Evolutionary conservation across 2,113 vertebrate genomes (phyloP).

Genomic region (Zeus faber): DNA sequence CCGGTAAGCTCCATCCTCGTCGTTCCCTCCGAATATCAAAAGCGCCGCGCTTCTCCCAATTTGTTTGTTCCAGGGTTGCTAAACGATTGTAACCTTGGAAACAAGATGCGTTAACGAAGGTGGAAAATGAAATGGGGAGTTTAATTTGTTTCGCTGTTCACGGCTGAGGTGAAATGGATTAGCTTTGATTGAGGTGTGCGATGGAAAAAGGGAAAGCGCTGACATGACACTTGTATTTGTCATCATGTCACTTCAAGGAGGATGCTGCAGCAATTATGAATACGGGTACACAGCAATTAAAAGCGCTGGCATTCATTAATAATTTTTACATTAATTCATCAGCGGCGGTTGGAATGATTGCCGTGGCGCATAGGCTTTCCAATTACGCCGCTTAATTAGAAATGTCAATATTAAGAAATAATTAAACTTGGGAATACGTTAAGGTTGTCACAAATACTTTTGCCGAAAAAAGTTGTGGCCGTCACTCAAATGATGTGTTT

Average conservation of each 20-base stretch:
- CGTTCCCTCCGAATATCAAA: constrained; percentile 51
- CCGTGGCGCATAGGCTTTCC: constrained; percentile 68
- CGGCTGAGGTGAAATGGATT: constrained; percentile 71
- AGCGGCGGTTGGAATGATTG: constrained; percentile 67
- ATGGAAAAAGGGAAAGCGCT: constrained; percentile 67
- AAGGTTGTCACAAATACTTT: constrained; percentile 65
- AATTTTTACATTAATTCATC: constrained; percentile 78
- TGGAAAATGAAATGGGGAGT: constrained; percentile 71
- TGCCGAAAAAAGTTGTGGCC: constrained; percentile 49
- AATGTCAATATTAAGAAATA: constrained; percentile 81
- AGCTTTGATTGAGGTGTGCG: constrained; percentile 73
- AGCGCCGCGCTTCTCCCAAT: constrained; percentile 45
- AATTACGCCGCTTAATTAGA: constrained; percentile 80
- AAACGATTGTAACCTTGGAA: constrained; percentile 73
- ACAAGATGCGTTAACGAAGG: constrained; percentile 72
- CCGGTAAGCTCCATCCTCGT: constrained; percentile 45
- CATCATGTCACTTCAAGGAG: constrained; percentile 74
- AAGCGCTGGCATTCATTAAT: constrained; percentile 77
- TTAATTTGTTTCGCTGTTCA: constrained; percentile 71
- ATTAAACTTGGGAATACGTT: constrained; percentile 73
- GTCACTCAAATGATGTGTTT: constrained; percentile 55
- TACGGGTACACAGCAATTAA: constrained; percentile 75
- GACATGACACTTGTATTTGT: constrained; percentile 78
- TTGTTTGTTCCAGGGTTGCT: constrained; percentile 59
- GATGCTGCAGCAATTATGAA: constrained; percentile 74